These are phyloP conservation scores for Montipora cactus DNA, from an alignment of 64 coral and sea anemone species.

Conservation along the genomic window DNA sequence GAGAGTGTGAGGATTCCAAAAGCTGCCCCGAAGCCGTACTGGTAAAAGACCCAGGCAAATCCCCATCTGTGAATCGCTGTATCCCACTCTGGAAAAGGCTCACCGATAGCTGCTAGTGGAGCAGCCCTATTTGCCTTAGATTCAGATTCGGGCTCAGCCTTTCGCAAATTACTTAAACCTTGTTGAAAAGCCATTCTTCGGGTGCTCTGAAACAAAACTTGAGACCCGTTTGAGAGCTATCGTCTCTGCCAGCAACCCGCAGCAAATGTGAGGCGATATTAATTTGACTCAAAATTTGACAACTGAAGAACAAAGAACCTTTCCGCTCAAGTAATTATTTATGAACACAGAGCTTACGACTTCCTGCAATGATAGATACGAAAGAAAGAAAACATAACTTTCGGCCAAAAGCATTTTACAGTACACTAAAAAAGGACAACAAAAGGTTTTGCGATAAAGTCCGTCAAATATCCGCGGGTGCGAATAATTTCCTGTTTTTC, in stretches of 20 bases:
- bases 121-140: background rate
- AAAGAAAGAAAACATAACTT: background rate
- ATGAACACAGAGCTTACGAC: background rate
- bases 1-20: constrained; percentile 25
- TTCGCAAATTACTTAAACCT: background rate
- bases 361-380: background rate
- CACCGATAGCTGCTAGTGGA: background rate
- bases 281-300: background rate
- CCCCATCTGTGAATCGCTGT: constrained; percentile 51
- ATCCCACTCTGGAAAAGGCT: constrained; percentile 69
- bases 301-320: background rate
- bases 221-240: background rate
- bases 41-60: constrained; percentile 56
- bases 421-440: background rate
- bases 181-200: background rate
- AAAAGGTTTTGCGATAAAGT: constrained; percentile 7
- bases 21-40: constrained; percentile 52
- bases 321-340: background rate
- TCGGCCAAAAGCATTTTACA: background rate
- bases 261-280: background rate
- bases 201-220: background rate
- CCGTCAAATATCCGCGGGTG: background rate
- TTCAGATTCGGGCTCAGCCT: constrained; percentile 1
- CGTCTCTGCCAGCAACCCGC: background rate
- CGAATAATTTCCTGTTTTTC: background rate